These are phyloP conservation scores for Cenopis cana DNA, from an alignment of 2,888 invertebrate genomes.

Conservation along the genomic window DNA sequence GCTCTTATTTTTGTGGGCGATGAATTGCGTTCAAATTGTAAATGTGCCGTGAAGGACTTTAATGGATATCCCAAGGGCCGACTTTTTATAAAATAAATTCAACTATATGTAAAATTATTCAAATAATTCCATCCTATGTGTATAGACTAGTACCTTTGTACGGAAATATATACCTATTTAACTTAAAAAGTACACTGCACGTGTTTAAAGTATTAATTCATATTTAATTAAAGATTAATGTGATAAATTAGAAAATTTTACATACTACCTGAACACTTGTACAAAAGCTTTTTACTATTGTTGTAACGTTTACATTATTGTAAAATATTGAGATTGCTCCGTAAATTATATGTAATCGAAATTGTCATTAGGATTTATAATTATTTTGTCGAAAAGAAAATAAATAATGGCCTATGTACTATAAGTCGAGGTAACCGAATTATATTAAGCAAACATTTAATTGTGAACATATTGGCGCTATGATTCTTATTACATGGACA, in stretches of 20 bases:
- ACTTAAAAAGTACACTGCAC: conserved; percentile 8
- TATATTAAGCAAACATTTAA: not conserved
- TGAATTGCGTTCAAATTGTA: not conserved
- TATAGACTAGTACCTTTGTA: conserved; percentile 12
- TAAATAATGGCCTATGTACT: not conserved
- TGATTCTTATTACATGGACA: not conserved
- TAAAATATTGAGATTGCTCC: conserved; percentile 29
- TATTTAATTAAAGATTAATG: conserved; percentile 25
- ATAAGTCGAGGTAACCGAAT: not conserved
- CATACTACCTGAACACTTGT: conserved; percentile 45
- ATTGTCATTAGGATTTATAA: not conserved
- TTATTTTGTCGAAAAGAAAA: not conserved
- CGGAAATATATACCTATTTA: conserved; percentile 5
- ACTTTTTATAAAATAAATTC: not conserved
- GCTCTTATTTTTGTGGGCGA: not conserved
- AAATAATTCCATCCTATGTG: conserved; percentile 18
- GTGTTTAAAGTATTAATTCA: conserved; percentile 31
- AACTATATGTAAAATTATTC: conserved; percentile 5
- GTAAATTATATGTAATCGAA: conserved; percentile 3
- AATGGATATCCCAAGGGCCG: not conserved
- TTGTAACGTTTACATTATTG: conserved; percentile 37
- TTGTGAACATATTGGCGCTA: not conserved
- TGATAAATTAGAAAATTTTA: conserved; percentile 42
- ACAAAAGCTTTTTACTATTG: conserved; percentile 43
- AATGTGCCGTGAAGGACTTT: not conserved